Evolutionary conservation across 2,113 vertebrate genomes (phyloP).

Genomic region (Alouatta palliata): DNA sequence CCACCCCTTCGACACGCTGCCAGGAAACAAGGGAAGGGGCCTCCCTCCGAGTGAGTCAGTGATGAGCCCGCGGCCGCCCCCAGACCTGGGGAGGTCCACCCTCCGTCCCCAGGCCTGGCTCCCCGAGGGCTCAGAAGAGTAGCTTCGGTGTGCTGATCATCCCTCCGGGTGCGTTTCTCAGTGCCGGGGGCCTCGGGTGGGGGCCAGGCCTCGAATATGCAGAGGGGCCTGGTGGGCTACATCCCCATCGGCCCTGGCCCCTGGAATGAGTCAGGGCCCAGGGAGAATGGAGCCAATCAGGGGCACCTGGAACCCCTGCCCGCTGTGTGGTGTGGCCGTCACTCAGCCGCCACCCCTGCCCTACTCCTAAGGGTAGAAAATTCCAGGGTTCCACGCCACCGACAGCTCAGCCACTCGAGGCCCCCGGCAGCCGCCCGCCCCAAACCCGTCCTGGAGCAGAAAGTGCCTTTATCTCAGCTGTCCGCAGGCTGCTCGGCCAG

Average conservation of each 20-base stretch:
- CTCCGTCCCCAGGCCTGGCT: not conserved
- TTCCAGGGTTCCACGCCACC: not conserved
- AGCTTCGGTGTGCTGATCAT: not conserved
- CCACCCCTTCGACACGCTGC: constrained; percentile 40
- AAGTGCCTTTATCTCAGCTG: constrained; percentile 73
- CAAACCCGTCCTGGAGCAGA: not conserved
- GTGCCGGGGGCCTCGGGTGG: not conserved
- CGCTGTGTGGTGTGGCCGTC: rapidly evolving
- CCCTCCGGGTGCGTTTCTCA: not conserved
- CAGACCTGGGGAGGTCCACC: not conserved
- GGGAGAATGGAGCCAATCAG: not conserved
- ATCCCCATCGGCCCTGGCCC: not conserved
- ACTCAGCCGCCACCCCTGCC: not conserved
- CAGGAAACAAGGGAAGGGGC: constrained; percentile 67
- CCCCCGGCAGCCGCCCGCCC: not conserved
- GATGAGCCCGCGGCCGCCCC: not conserved
- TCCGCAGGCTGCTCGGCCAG: not conserved
- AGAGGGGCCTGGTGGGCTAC: rapidly evolving
- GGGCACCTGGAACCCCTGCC: not conserved
- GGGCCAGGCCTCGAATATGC: not conserved
- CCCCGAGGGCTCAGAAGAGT: not conserved
- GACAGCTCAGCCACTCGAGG: not conserved
- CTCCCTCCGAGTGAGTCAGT: not conserved
- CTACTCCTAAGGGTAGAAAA: not conserved
- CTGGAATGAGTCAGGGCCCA: not conserved